These are phyloP conservation scores for Ditylenchus dipsaci DNA, from an alignment of 1,140 invertebrate species.

Conservation along the genomic window DNA sequence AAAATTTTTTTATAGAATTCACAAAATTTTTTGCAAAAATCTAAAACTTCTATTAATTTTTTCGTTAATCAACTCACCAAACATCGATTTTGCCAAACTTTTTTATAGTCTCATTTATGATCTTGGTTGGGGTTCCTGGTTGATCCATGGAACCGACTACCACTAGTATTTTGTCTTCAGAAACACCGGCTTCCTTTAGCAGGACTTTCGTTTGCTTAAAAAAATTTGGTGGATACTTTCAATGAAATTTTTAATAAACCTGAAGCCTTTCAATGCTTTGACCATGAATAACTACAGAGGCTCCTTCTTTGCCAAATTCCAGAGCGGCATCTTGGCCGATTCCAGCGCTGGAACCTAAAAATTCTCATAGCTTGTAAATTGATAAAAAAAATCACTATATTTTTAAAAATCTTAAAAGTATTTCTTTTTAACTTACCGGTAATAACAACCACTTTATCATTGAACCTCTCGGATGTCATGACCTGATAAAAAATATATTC, in stretches of 20 bases:
- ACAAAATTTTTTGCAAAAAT: too few relatives aligned
- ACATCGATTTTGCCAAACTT: constrained; percentile 25
- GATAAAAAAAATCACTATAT: too few relatives aligned
- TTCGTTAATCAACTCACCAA: constrained; percentile 6
- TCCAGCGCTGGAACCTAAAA: constrained; percentile 33
- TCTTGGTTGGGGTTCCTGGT: constrained; percentile 12
- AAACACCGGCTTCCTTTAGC: constrained; percentile 7
- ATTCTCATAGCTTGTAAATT: not conserved
- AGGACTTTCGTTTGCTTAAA: constrained; percentile 13
- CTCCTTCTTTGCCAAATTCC: constrained; percentile 30
- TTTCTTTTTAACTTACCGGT: constrained; percentile 10
- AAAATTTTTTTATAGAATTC: too few relatives aligned
- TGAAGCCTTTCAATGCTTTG: constrained; percentile 26
- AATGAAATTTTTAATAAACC: not conserved
- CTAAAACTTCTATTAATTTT: too few relatives aligned
- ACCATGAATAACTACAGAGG: constrained; percentile 30
- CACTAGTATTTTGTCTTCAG: constrained; percentile 3
- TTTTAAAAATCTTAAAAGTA: too few relatives aligned
- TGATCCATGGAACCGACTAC: constrained; percentile 17
- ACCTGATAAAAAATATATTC: too few relatives aligned
- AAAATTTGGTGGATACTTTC: not conserved
- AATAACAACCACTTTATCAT: constrained; percentile 5
- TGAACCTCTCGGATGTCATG: not conserved
- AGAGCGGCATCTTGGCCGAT: constrained; percentile 29
- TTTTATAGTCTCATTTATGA: constrained; percentile 15